Evolutionary conservation across 2,797 vertebrate genomes (phyloP).

Genomic region (Margarornis squamiger): DNA sequence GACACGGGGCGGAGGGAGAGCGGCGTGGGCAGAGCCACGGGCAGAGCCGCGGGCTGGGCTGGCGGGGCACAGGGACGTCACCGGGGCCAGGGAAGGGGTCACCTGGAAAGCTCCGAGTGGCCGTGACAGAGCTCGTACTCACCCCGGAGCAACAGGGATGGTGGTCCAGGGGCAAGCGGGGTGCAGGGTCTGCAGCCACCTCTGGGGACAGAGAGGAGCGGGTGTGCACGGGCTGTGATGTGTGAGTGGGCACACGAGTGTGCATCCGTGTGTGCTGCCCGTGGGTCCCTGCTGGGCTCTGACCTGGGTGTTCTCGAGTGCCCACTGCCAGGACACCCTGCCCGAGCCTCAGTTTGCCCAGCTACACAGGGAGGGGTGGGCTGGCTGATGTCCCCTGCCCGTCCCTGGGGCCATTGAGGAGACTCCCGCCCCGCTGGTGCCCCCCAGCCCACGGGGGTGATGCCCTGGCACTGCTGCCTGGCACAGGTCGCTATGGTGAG

Average conservation of each 20-base stretch:
- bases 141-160: rapidly evolving
- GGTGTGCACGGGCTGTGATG: not conserved
- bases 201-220: not conserved
- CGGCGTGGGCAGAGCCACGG: not conserved
- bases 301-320: rapidly evolving
- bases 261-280: not conserved
- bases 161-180: rapidly evolving
- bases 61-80: not conserved
- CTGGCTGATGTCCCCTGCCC: not conserved
- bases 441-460: not conserved
- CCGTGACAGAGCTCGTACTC: rapidly evolving
- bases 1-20: not conserved
- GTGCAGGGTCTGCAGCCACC: not conserved
- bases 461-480: not conserved
- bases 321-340: not conserved
- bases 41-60: not conserved
- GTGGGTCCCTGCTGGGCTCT: not conserved
- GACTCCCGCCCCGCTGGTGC: rapidly evolving
- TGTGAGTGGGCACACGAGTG: not conserved
- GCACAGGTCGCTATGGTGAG: not conserved
- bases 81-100: not conserved
- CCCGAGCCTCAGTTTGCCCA: not conserved
- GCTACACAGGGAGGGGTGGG: not conserved
- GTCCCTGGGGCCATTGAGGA: not conserved
- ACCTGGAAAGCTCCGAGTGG: not conserved